These are phyloP conservation scores for Leucoraja ocellata DNA, from an alignment of 2,797 vertebrate genomes.

Conservation along the genomic window DNA sequence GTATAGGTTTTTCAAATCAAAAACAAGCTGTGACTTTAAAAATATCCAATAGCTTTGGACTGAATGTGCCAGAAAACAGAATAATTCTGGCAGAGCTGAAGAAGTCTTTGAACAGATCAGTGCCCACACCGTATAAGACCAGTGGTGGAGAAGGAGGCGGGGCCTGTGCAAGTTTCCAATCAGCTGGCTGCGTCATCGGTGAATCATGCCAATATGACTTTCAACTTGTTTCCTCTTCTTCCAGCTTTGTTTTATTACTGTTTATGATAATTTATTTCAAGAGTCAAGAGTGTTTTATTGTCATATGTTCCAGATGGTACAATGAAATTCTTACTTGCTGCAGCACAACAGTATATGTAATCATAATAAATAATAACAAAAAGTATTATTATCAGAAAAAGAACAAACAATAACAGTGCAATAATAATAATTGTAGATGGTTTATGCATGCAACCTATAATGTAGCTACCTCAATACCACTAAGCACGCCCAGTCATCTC, in stretches of 20 bases:
- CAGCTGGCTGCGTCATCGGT: background rate
- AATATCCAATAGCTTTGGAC: background rate
- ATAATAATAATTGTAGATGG: too few relatives aligned
- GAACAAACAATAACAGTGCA: too few relatives aligned
- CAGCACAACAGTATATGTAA: too few relatives aligned
- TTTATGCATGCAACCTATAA: too few relatives aligned
- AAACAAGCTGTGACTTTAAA: background rate
- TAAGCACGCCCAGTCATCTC: too few relatives aligned
- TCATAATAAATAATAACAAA: too few relatives aligned
- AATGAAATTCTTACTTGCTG: too few relatives aligned
- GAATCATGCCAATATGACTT: background rate
- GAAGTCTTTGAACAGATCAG: background rate
- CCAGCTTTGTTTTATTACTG: background rate
- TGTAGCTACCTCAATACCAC: too few relatives aligned
- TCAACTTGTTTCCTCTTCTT: background rate
- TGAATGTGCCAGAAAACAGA: background rate
- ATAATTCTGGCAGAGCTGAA: background rate
- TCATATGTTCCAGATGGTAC: too few relatives aligned
- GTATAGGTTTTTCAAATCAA: background rate
- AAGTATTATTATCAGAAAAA: too few relatives aligned
- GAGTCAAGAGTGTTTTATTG: too few relatives aligned
- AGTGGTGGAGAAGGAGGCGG: background rate
- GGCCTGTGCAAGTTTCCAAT: background rate
- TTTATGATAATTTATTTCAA: background rate
- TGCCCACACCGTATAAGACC: background rate